Base-by-base conservation (phyloP, 2,797 vertebrate genomes). In the Notolabrus celidotus region DNA sequence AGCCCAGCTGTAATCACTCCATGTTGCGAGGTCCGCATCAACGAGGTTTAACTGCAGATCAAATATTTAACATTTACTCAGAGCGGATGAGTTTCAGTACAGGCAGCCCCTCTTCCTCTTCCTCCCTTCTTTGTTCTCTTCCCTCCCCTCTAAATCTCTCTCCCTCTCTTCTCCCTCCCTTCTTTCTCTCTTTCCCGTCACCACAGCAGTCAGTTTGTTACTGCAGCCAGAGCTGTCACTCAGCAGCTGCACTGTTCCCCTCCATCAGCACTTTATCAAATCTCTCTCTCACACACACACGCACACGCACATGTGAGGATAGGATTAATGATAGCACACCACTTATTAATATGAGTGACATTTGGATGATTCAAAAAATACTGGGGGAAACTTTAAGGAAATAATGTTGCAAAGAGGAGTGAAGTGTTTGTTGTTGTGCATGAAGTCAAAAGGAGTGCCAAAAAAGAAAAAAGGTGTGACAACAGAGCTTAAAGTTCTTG, bases 191-290 rank as follows among this genome's bases (percentile, higher is more conserved):
- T 42, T 60, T 43, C 50, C 36, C 52, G 4, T 65, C 56, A 63
- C 29, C 54, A 12, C 10, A 4, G n/a, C 52, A 46, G 38, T 60
- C 7, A 45, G 52, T 66, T 15, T 8, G n/a, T 58, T 14, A 39
- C 60, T 23, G 64, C 43, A 39, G 61, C 68, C 53, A 42, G 74
- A 79, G 29, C 71, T 69, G 67, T 84, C 78, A 33, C 46, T 33
- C 36, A 75, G 78, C 82, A 84, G 82, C 82, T 81, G 78, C 72
- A 66, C 66, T 45, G 59, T 89, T 90, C 55, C 63, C 77, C 77
- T 67, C 58, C 10, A 83, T 91, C 90, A 91, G 85, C 88, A 82
- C 73, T 79, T 74, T 71, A 57, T 2, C 9, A 11, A 10, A 43
- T 12, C n/a, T 11, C 19, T 22, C 43, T 22, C 43, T 22, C 43